phyloP scores from a whole-genome alignment of 2,888 invertebrate genomes.

The Brachyptera risi region DNA sequence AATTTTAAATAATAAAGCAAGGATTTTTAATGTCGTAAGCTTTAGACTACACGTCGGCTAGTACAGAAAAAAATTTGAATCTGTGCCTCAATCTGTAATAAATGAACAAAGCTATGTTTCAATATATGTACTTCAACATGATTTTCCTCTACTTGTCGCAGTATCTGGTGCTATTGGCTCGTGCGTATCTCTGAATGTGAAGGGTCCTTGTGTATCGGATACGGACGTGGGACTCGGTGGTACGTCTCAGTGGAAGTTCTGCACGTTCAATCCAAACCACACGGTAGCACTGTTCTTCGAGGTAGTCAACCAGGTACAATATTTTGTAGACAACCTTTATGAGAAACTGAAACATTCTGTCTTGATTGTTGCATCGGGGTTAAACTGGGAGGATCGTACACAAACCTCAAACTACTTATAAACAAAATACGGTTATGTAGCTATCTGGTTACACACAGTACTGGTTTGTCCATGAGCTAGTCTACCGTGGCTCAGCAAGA shows the following conservation, averaged over 20 bases:
- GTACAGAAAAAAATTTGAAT: not conserved
- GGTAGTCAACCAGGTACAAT: conserved; percentile 67
- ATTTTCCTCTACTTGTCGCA: conserved; percentile 38
- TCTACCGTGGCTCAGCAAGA: no score
- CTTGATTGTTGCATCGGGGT: not conserved
- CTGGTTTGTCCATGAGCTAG: no score
- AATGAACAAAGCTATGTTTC: not conserved
- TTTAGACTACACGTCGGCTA: not conserved
- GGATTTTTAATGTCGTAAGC: no score
- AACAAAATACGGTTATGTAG: no score
- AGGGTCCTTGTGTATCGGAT: conserved; percentile 89
- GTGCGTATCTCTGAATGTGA: conserved; percentile 90
- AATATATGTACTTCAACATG: not conserved
- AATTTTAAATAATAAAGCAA: no score
- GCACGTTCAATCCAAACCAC: conserved; percentile 86
- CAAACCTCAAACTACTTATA: no score
- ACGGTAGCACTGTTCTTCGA: conserved; percentile 96
- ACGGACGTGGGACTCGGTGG: conserved; percentile 97
- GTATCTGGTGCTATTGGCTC: conserved; percentile 95
- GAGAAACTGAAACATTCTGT: not conserved
- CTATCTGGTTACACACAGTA: no score
- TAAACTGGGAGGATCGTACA: no score
- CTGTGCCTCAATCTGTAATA: not conserved
- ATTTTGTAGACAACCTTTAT: no score
- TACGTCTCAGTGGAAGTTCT: conserved; percentile 98